Percentiles rank a stretch among this genome's conserved stretches.
Evolutionary conservation across 2,797 vertebrate species (phyloP).

Genomic region (Lepus townsendii): DNA sequence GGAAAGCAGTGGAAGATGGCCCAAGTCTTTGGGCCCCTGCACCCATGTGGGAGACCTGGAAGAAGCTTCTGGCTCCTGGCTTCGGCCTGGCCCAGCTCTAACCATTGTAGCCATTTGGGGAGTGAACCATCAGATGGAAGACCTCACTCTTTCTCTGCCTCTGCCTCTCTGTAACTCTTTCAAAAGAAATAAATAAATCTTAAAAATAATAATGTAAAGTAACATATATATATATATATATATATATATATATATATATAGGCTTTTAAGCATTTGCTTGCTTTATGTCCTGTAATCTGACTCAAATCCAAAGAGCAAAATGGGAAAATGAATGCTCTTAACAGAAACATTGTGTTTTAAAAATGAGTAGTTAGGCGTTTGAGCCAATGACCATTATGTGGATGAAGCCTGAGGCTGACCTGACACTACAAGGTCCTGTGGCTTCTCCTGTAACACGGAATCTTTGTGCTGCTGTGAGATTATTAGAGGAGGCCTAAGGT

Average conservation of each 20-base stretch:
- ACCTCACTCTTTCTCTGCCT: no score
- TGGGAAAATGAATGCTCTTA: neutral
- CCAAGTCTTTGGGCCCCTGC: no score
- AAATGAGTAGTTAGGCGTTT: neutral
- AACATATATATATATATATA: no score
- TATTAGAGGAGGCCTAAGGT: neutral
- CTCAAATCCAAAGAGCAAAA: slow-evolving; percentile 16
- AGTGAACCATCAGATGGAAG: no score
- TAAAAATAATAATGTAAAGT: no score
- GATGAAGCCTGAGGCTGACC: neutral
- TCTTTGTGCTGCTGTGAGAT: neutral
- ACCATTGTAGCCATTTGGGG: no score
- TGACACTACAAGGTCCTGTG: neutral
- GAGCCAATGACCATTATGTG: neutral
- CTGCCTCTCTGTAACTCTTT: no score
- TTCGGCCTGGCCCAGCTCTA: no score
- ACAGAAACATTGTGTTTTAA: slow-evolving; percentile 47
- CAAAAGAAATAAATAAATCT: no score
- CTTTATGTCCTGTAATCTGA: neutral
- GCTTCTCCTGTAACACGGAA: neutral
- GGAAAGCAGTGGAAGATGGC: no score
- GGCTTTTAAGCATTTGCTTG: slow-evolving; percentile 14
- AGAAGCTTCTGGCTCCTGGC: no score
- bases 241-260: neutral
- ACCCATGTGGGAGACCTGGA: no score